A percentile compares a stretch with the other conserved stretches of the same genome.
Conservation (phyloP, 1,140 invertebrate genomes). For the Coenobita brevimanus region DNA sequence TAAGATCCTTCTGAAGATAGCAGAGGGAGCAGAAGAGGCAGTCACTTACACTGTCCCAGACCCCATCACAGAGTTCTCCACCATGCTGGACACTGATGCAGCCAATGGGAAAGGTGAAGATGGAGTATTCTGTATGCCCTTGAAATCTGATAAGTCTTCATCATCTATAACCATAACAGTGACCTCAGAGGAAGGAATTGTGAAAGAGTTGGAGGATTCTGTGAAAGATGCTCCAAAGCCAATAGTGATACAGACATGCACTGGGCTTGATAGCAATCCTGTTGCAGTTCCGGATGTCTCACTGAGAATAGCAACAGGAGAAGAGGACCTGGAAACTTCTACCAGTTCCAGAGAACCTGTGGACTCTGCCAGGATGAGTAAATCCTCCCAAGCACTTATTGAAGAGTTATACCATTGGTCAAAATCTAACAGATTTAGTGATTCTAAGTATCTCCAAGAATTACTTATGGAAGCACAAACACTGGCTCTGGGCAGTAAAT, state of each 20-base stretch:
- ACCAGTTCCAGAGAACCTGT: neutral
- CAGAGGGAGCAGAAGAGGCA: constrained; percentile 9
- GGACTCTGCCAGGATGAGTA: neutral
- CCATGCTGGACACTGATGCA: no score
- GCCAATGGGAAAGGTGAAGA: neutral
- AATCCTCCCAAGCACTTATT: constrained; percentile 18
- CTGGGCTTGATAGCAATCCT: neutral
- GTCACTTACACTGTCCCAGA: constrained; percentile 15
- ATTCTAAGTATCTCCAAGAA: constrained; percentile 11
- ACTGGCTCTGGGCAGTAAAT: neutral
- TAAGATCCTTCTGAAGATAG: constrained; percentile 17
- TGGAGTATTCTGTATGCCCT: neutral
- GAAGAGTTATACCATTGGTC: constrained; percentile 44
- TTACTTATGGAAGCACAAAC: constrained; percentile 12
- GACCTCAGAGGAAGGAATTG: neutral
- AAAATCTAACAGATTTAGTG: constrained; percentile 20
- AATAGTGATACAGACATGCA: constrained; percentile 34
- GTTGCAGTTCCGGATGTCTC: neutral
- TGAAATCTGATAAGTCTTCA: neutral
- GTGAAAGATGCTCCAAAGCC: neutral
- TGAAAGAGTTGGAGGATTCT: neutral
- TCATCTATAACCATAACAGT: neutral
- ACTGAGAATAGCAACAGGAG: neutral
- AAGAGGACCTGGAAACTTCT: neutral
- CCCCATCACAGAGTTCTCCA: neutral